These are phyloP conservation scores for Pelmatolapia mariae DNA, from an alignment of 2,113 vertebrate species.

Conservation along the genomic window DNA sequence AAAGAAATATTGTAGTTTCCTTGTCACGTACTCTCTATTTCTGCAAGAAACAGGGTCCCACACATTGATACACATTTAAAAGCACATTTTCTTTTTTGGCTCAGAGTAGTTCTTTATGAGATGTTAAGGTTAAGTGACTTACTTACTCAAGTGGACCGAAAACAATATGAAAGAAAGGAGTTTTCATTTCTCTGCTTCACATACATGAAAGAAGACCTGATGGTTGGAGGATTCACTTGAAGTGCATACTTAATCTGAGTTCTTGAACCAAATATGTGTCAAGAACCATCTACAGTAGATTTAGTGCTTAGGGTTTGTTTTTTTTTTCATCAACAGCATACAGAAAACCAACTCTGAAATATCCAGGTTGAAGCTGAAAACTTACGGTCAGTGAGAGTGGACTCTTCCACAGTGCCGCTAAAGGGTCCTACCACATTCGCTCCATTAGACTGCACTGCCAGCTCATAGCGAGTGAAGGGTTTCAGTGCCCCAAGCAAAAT, in stretches of 20 bases:
- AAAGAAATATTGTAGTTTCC: background rate
- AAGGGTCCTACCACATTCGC: constrained; percentile 85
- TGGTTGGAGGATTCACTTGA: background rate
- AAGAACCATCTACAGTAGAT: background rate
- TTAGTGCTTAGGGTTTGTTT: background rate
- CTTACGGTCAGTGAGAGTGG: constrained; percentile 91
- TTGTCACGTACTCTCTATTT: background rate
- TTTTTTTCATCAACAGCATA: background rate
- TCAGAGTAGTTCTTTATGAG: background rate
- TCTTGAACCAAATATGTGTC: background rate
- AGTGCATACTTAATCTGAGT: background rate
- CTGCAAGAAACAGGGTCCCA: background rate
- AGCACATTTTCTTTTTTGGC: background rate
- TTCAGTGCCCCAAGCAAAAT: constrained; percentile 86
- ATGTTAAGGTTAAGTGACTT: background rate
- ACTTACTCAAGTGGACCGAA: background rate
- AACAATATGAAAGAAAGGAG: background rate
- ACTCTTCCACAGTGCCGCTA: constrained; percentile 83
- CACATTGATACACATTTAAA: background rate
- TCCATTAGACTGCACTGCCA: constrained; percentile 91
- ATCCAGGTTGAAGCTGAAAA: constrained; percentile 1
- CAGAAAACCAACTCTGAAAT: background rate
- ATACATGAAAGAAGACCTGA: background rate
- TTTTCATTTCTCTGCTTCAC: background rate
- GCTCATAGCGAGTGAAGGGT: constrained; percentile 93